Conservation (phyloP, 2,113 vertebrate genomes). For the Athene cunicularia region DNA sequence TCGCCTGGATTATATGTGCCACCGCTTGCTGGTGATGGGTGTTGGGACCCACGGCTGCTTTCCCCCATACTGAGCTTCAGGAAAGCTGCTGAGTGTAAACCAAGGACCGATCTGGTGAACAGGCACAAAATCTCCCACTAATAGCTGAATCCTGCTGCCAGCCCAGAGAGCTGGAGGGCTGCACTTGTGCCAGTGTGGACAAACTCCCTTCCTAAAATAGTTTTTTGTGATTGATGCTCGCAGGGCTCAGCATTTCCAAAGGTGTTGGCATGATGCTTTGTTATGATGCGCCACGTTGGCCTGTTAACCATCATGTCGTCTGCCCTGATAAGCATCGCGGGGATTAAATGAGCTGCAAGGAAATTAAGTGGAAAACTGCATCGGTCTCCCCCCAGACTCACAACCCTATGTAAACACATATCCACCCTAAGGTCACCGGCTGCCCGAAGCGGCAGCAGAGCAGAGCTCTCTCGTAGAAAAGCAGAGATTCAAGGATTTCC, state of each 20-base stretch:
- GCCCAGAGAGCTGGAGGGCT: not conserved
- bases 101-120: not conserved
- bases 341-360: not conserved
- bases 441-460: not conserved
- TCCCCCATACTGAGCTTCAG: not conserved
- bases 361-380: not conserved
- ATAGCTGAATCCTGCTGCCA: not conserved
- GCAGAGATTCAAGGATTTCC: not conserved
- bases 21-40: rapidly evolving
- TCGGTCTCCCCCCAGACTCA: not conserved
- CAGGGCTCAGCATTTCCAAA: not conserved
- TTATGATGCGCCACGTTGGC: rapidly evolving
- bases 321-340: rapidly evolving
- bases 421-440: not conserved
- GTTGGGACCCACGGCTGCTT: rapidly evolving
- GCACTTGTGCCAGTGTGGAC: rapidly evolving
- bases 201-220: not conserved
- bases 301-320: rapidly evolving
- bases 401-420: rapidly evolving
- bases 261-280: not conserved
- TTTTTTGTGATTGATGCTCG: not conserved
- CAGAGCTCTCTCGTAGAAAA: not conserved
- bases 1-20: rapidly evolving
- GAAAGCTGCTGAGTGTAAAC: not conserved
- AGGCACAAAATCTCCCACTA: not conserved